Conservation (phyloP, 2,113 vertebrate genomes). For the Choloepus hoffmanni region DNA sequence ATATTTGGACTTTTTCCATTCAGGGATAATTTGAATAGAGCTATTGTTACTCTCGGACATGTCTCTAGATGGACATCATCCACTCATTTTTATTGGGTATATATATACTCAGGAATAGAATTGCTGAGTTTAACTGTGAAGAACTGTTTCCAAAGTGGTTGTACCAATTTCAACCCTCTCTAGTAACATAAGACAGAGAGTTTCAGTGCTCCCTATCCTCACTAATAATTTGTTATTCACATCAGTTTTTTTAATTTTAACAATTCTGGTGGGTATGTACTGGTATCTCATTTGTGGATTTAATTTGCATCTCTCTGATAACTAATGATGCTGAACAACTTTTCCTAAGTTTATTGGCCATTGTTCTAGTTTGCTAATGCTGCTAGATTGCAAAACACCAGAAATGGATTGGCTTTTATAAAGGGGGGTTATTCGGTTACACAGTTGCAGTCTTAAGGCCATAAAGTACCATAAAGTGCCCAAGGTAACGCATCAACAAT, state of each 20-base stretch:
- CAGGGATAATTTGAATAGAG: neutral
- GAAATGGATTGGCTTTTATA: no score
- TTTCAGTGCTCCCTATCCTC: neutral
- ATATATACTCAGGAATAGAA: neutral
- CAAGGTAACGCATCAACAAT: no score
- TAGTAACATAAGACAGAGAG: neutral
- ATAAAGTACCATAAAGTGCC: no score
- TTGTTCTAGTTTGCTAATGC: no score
- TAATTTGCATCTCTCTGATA: neutral
- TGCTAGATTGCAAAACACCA: no score
- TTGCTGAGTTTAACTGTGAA: neutral
- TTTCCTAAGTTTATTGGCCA: neutral
- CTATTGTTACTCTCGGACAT: neutral
- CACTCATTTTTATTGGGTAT: neutral
- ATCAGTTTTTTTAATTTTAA: neutral
- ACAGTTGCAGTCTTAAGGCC: no score
- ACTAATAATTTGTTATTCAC: neutral
- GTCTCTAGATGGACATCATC: neutral
- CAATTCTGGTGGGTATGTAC: accelerated
- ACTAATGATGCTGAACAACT: neutral
- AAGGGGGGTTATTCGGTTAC: no score
- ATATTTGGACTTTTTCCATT: neutral
- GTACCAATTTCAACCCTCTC: neutral
- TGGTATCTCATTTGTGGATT: neutral
- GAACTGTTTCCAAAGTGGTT: neutral